Base-by-base conservation (phyloP, 1,140 invertebrate genomes). In the Macrobrachium nipponense region DNA sequence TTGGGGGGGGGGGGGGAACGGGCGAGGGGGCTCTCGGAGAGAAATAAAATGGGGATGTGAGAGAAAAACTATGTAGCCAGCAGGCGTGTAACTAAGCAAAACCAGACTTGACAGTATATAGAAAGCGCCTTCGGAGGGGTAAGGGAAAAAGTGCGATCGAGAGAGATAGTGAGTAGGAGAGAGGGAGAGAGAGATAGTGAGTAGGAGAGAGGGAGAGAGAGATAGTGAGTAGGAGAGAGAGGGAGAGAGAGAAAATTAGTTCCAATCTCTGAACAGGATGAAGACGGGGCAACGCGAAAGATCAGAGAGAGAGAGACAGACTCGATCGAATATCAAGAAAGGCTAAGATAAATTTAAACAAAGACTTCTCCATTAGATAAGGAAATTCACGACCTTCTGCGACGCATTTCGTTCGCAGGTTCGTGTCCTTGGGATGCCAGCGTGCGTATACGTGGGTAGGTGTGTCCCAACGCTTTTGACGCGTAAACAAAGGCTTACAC, bases 281-380 rank as follows among this genome's bases (percentile, higher is more conserved):
- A n/a, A 17, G 66, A 20, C 11, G n/a, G 8, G 5, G 20, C 5
- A 14, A 10, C 5, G 20, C 15, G 68, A 70, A n/a, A 27, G 68
- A 27, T 17, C 0, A 62, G 59, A 78, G 59, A 61, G 44, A 77
- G 75, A 77, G 75, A 77, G 75, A 77, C 43, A 77, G 75, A 77
- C 27, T 4, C 27, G 27, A 36, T 36, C 27, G 27, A 51, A 77
- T 36, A 77, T 36, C 51, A 58, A 78, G 76, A 78, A 58, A 60
- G 76, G 58, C 17, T 20, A 58, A 78, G 51, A 78, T 15, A 78
- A 58, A 78, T 58, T 20, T 43, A n/a, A 20, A 78, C 18, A 78
- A 18, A 78, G 51, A 60, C 23, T 51, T 12, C 51, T 51, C 7
- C 51, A 51, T 10, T 51, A 51, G 51, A 51, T 51, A 12, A 51